A percentile compares a stretch with the other conserved stretches of the same genome.
These are phyloP conservation scores for Tetragnatha versicolor DNA, from an alignment of 1,140 invertebrate species.

Conservation along the genomic window DNA sequence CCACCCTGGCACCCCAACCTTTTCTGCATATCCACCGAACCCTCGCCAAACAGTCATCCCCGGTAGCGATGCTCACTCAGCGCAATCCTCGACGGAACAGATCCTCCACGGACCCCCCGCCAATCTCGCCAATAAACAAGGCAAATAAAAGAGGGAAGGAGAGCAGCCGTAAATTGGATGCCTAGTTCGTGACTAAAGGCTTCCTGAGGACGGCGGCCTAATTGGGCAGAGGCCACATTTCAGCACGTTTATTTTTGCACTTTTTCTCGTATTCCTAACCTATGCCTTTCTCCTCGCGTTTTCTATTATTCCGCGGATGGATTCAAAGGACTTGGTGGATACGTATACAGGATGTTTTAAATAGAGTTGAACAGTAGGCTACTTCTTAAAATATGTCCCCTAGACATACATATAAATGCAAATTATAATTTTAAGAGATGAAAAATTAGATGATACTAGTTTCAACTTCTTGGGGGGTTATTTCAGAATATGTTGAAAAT, in stretches of 20 bases:
- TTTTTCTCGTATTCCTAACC: no score
- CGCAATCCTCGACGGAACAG: slow-evolving; percentile 14
- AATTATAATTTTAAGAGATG: no score
- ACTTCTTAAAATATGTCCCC: no score
- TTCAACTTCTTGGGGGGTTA: no score
- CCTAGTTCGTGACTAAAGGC: slow-evolving; percentile 44
- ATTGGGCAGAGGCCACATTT: slow-evolving; percentile 33
- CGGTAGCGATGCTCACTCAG: slow-evolving; percentile 15
- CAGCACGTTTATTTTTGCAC: slow-evolving; percentile 31
- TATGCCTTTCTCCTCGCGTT: slow-evolving; percentile 17
- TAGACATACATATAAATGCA: no score
- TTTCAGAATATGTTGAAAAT: no score
- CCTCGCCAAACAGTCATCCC: neutral
- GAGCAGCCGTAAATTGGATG: slow-evolving; percentile 33
- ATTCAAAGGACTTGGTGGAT: slow-evolving; percentile 12
- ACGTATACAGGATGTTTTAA: no score
- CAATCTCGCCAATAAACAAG: slow-evolving; percentile 44
- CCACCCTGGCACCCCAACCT: no score
- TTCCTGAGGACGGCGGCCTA: slow-evolving; percentile 33
- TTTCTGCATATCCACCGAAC: no score
- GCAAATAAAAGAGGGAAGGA: slow-evolving; percentile 21
- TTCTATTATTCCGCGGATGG: neutral
- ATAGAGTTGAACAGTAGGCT: no score
- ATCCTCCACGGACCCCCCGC: slow-evolving; percentile 29
- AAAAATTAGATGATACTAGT: no score